Conservation (phyloP, 1,140 invertebrate species). For the Drosophila sulfurigaster region DNA sequence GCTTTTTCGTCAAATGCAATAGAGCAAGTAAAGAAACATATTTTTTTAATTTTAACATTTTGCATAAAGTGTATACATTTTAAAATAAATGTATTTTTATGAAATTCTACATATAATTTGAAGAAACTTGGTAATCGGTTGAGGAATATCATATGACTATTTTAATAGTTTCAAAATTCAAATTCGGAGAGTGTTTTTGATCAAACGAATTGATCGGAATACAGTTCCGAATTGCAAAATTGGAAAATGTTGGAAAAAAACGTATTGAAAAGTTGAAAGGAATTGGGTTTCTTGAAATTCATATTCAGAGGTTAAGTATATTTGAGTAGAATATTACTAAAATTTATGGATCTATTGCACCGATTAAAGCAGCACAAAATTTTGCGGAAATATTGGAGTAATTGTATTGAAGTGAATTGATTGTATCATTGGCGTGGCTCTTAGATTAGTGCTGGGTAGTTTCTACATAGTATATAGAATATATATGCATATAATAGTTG, state of each 20-base stretch:
- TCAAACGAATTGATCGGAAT: not conserved
- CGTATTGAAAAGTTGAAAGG: too few species aligned
- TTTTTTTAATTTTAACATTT: not conserved
- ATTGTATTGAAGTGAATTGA: conserved; percentile 61
- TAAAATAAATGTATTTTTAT: too few species aligned
- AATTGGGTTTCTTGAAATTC: too few species aligned
- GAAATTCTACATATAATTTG: too few species aligned
- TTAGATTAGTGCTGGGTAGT: conserved; percentile 32
- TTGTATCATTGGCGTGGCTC: conserved; percentile 45
- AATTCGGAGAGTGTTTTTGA: not conserved
- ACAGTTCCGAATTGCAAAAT: too few species aligned
- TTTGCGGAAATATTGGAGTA: conserved; percentile 39
- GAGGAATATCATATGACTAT: not conserved
- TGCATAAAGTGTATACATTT: too few species aligned
- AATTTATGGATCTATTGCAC: conserved; percentile 47
- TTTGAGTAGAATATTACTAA: not conserved
- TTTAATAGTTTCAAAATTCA: not conserved
- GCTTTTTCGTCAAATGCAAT: conserved; percentile 43
- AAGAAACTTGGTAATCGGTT: not conserved
- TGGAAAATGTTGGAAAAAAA: too few species aligned
- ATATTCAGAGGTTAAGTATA: not conserved
- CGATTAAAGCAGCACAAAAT: conserved; percentile 37
- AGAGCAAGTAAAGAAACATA: not conserved
- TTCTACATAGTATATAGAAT: conserved; percentile 33
- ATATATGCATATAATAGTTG: conserved; percentile 22